These are phyloP conservation scores for Gari tellinella DNA, from an alignment of 2,888 invertebrate genomes.

Conservation along the genomic window DNA sequence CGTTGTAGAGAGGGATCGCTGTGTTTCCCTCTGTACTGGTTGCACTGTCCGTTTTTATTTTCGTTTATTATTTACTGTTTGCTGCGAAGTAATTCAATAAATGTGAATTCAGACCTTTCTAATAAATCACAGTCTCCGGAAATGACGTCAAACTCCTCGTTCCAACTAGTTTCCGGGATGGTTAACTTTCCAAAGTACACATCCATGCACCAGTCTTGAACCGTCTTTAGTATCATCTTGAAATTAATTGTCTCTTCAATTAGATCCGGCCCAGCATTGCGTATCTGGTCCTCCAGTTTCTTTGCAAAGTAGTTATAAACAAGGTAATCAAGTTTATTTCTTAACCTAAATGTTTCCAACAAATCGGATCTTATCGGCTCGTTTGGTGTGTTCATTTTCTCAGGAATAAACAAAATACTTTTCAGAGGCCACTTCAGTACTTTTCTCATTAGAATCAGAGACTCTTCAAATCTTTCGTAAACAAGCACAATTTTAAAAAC, in stretches of 20 bases:
- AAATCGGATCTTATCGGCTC: background rate
- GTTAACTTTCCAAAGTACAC: background rate
- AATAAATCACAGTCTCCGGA: background rate
- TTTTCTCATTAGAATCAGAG: slow-evolving; percentile 17
- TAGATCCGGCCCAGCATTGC: background rate
- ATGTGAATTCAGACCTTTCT: background rate
- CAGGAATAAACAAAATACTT: slow-evolving; percentile 8
- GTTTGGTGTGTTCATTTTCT: slow-evolving; percentile 3
- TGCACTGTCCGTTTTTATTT: no score
- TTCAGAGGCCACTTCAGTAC: slow-evolving; percentile 6
- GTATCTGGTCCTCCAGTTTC: slow-evolving; percentile 7
- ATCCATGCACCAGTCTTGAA: background rate
- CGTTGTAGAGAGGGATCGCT: no score
- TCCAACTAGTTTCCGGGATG: background rate
- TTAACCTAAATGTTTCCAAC: slow-evolving; percentile 7
- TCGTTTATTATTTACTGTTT: no score
- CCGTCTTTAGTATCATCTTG: slow-evolving; percentile 3
- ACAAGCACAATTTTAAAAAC: slow-evolving; percentile 7
- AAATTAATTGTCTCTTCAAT: slow-evolving; percentile 8
- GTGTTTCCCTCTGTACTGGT: no score
- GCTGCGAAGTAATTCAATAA: background rate
- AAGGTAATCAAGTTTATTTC: slow-evolving; percentile 14
- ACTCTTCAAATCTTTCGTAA: slow-evolving; percentile 19
- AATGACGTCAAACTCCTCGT: background rate
- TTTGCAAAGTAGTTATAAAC: slow-evolving; percentile 12